Evolutionary conservation across 2,797 vertebrate species (phyloP).

Genomic region (Rallus crepitans): DNA sequence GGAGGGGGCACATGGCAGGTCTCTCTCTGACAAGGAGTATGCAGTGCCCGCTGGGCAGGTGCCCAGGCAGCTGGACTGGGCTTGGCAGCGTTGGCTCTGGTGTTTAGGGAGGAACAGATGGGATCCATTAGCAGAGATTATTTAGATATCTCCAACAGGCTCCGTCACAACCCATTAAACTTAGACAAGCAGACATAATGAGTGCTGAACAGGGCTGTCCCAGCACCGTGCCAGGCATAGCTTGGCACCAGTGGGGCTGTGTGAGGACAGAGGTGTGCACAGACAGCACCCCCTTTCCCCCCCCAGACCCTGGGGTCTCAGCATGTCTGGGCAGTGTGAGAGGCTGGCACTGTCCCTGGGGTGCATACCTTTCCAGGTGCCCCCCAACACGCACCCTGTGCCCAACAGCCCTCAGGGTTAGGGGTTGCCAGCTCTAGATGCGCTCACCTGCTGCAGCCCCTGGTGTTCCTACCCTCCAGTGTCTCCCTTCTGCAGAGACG

Average conservation of each 20-base stretch:
- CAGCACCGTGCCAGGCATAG: not conserved
- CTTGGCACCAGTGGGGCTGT: accelerated
- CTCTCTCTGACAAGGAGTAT: not conserved
- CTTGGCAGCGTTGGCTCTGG: accelerated
- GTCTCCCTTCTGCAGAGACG: accelerated
- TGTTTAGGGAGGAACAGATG: not conserved
- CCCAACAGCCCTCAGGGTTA: not conserved
- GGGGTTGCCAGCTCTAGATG: accelerated
- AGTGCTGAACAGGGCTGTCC: not conserved
- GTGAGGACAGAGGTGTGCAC: accelerated
- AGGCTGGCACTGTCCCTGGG: accelerated
- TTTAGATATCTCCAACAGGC: constrained; percentile 47
- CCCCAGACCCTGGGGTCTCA: accelerated
- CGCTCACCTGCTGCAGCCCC: not conserved
- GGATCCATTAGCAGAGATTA: constrained; percentile 57
- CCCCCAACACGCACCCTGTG: accelerated
- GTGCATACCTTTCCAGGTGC: accelerated
- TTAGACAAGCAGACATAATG: constrained; percentile 43
- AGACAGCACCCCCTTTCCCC: accelerated
- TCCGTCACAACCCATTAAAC: constrained; percentile 41
- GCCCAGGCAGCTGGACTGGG: not conserved
- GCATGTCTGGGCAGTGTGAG: not conserved
- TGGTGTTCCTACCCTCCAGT: not conserved
- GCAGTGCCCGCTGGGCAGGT: not conserved
- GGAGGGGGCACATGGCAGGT: not conserved